phyloP scores from a whole-genome alignment of 2,797 vertebrate species.

The Chiroxiphia lanceolata region DNA sequence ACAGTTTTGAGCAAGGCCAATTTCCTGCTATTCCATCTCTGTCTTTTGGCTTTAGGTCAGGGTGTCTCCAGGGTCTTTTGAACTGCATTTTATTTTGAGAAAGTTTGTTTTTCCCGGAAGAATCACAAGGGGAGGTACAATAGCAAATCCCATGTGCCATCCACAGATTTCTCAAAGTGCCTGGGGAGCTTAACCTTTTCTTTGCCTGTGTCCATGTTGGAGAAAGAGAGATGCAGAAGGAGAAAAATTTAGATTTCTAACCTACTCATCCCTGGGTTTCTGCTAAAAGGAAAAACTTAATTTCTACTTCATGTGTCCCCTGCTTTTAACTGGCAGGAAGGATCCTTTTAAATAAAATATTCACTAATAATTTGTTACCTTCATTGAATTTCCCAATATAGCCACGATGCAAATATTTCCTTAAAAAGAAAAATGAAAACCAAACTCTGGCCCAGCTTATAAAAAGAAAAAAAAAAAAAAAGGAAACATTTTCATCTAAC shows the following conservation, averaged over 20 bases:
- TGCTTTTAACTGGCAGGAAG: background rate
- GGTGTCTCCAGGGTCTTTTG: background rate
- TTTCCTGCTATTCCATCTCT: conserved; percentile 30
- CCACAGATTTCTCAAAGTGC: background rate
- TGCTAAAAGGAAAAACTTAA: background rate
- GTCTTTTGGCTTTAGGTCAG: conserved; percentile 20
- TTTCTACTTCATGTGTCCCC: background rate
- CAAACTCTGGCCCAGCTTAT: background rate
- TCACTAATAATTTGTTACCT: background rate
- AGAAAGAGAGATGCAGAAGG: background rate
- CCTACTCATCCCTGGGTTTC: background rate
- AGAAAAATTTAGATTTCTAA: background rate
- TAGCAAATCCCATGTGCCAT: conserved; percentile 4
- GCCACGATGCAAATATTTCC: background rate
- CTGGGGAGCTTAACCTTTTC: conserved; percentile 15
- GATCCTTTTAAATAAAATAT: background rate
- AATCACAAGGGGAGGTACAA: background rate
- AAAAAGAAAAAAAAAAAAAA: background rate
- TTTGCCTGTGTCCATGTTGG: background rate
- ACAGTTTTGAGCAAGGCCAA: background rate
- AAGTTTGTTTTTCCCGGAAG: conserved; percentile 33
- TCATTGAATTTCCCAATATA: background rate
- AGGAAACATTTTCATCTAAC: background rate
- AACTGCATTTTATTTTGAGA: conserved; percentile 58
- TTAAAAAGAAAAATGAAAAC: background rate